phyloP scores from a whole-genome alignment of 2,113 vertebrate genomes.

The Smithornis capensis region DNA sequence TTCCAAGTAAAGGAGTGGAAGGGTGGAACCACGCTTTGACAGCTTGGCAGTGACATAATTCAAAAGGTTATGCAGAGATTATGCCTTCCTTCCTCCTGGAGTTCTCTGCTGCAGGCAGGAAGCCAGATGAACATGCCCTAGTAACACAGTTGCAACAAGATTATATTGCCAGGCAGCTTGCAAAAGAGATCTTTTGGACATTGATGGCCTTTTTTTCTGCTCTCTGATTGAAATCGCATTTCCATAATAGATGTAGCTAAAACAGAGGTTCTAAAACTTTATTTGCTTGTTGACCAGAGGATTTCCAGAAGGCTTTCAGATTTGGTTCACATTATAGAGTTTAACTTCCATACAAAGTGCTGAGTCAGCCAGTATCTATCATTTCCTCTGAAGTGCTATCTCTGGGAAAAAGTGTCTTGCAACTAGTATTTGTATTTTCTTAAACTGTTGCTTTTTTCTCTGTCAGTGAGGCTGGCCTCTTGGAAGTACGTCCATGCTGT shows the following conservation, averaged over 20 bases:
- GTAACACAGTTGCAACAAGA: neutral
- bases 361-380: neutral
- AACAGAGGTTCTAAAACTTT: neutral
- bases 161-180: neutral
- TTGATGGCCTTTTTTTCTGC: neutral
- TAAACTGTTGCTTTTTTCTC: neutral
- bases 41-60: neutral
- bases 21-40: neutral
- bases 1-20: neutral
- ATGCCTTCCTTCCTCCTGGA: neutral
- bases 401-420: neutral
- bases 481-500: neutral
- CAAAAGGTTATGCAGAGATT: accelerated
- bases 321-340: neutral
- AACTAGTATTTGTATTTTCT: neutral
- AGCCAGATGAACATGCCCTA: neutral
- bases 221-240: neutral
- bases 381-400: neutral
- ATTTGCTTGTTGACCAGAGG: neutral
- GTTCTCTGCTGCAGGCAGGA: neutral
- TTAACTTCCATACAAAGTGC: neutral
- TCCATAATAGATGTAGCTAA: neutral
- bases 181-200: neutral
- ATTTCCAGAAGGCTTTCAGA: neutral
- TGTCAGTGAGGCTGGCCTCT: neutral